Conservation (phyloP, 2,888 invertebrate species). For the Pseudanteris insignis region DNA sequence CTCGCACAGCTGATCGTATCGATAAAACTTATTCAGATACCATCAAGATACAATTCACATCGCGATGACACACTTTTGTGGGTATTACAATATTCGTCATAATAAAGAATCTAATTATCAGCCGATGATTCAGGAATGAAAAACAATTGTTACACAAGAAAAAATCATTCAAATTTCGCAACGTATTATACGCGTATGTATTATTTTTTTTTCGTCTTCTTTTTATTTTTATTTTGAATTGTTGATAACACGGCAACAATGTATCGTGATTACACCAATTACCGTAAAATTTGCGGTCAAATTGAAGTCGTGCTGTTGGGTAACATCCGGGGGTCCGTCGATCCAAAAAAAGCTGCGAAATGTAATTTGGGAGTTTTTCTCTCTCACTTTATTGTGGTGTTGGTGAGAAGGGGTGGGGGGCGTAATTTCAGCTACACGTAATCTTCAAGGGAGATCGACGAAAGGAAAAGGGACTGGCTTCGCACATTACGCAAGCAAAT, state of each 20-base stretch:
- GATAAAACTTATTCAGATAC: constrained; percentile 13
- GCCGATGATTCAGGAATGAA: too few relatives aligned
- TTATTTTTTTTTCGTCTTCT: not conserved
- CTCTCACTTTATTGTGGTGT: too few relatives aligned
- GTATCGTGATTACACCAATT: constrained; percentile 6
- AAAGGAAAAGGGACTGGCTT: too few relatives aligned
- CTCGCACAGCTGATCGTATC: constrained; percentile 8
- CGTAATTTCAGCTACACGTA: too few relatives aligned
- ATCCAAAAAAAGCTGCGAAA: too few relatives aligned
- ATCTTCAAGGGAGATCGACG: too few relatives aligned
- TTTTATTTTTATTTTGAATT: not conserved
- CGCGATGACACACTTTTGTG: constrained; percentile 17
- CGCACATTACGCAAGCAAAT: too few relatives aligned
- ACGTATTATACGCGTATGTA: not conserved
- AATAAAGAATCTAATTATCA: constrained; percentile 16
- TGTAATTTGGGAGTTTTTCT: too few relatives aligned
- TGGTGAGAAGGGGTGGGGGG: too few relatives aligned
- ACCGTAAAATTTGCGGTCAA: constrained; percentile 6
- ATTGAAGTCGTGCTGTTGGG: constrained; percentile 7
- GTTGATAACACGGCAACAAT: not conserved
- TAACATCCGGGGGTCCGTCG: too few relatives aligned
- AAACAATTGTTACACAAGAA: too few relatives aligned
- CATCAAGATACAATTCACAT: constrained; percentile 1
- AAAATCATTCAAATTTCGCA: constrained; percentile 15
- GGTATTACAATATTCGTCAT: constrained; percentile 20